These are phyloP conservation scores for Muschampia plurimacula DNA, from an alignment of 2,888 invertebrate species.

Conservation along the genomic window DNA sequence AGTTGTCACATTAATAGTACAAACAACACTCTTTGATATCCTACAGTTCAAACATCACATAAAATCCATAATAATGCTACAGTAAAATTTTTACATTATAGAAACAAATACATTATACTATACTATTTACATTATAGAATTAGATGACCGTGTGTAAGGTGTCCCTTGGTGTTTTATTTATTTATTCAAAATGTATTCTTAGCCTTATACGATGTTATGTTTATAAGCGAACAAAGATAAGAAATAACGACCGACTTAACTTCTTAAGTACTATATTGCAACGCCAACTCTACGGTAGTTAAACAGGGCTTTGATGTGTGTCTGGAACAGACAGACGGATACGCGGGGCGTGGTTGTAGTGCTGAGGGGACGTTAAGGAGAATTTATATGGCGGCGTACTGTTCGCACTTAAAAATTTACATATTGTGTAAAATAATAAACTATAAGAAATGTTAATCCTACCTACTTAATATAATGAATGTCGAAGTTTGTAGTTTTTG, in stretches of 20 bases:
- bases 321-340: constrained; percentile 16
- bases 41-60: too few species aligned
- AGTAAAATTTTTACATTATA: too few species aligned
- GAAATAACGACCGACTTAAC: not conserved
- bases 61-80: too few species aligned
- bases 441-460: too few species aligned
- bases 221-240: not conserved
- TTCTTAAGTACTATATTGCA: constrained; percentile 1
- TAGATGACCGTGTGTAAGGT: too few species aligned
- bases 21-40: too few species aligned
- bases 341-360: constrained; percentile 16
- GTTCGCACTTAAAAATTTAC: not conserved
- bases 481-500: too few species aligned
- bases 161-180: too few species aligned
- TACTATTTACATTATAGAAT: too few species aligned
- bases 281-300: constrained; percentile 20
- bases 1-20: too few species aligned
- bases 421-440: not conserved
- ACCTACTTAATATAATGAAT: too few species aligned
- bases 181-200: not conserved
- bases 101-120: too few species aligned
- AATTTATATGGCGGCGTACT: not conserved
- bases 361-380: not conserved
- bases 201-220: not conserved
- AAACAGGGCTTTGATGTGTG: constrained; percentile 22